phyloP scores from a whole-genome alignment of 2,113 vertebrate species.

The Notechis scutatus region DNA sequence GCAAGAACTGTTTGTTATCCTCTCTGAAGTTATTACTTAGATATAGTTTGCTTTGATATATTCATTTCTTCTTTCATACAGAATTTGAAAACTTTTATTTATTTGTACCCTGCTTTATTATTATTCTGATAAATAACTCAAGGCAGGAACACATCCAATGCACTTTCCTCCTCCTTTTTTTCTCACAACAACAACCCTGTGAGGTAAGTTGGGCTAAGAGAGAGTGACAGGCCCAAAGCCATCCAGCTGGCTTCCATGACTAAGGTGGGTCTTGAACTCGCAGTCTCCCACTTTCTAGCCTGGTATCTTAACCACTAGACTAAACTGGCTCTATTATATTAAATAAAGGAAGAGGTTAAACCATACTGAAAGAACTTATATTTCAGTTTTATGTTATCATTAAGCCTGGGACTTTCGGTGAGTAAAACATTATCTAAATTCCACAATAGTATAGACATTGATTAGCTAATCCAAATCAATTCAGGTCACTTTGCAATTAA shows the following conservation, averaged over 20 bases:
- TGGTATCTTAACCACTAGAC: neutral
- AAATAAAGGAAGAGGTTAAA: neutral
- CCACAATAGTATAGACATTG: neutral
- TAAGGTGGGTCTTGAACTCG: neutral
- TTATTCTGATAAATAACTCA: neutral
- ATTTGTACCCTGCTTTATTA: neutral
- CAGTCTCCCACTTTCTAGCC: neutral
- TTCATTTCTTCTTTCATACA: neutral
- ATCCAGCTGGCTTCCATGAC: neutral
- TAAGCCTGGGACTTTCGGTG: neutral
- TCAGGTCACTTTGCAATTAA: neutral
- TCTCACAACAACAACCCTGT: too few relatives aligned
- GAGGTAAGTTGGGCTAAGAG: neutral
- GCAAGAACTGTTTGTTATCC: neutral
- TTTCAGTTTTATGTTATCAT: neutral
- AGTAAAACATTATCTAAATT: neutral
- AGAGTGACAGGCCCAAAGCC: neutral
- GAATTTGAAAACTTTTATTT: neutral
- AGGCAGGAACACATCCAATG: neutral
- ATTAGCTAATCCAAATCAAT: neutral
- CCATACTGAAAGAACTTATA: neutral
- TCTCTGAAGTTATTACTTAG: neutral
- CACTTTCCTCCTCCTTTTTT: neutral
- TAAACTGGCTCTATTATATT: neutral
- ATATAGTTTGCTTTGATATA: neutral